A percentile compares a stretch with the other conserved stretches of the same genome.
Evolutionary conservation across 2,113 vertebrate genomes (phyloP).

Genomic region (Grus americana): DNA sequence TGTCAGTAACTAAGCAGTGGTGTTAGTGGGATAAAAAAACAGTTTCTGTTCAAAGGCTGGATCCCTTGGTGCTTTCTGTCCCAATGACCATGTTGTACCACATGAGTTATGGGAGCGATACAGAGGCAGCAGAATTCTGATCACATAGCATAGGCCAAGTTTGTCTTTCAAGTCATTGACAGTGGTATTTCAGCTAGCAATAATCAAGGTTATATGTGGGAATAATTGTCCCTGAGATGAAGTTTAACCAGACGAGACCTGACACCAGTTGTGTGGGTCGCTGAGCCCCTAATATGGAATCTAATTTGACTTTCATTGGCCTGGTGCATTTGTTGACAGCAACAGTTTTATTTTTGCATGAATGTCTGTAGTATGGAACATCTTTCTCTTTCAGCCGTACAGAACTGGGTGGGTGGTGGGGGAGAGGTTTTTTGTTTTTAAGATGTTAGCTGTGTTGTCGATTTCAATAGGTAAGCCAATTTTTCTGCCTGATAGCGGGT

Average conservation of each 20-base stretch:
- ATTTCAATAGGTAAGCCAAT: neutral
- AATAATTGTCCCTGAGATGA: neutral
- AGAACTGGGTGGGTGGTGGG: neutral
- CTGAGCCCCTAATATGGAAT: neutral
- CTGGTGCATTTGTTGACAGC: neutral
- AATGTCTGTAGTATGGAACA: neutral
- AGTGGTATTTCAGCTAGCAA: neutral
- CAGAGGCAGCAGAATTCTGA: neutral
- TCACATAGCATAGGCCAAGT: neutral
- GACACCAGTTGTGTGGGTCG: neutral
- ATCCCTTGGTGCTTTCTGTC: neutral
- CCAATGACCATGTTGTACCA: neutral
- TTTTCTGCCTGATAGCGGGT: neutral
- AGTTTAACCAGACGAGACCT: neutral
- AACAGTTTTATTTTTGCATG: neutral
- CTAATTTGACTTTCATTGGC: neutral
- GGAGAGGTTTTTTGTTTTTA: neutral
- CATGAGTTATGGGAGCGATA: neutral
- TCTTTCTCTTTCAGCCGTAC: neutral
- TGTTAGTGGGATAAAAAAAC: neutral
- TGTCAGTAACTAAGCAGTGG: neutral
- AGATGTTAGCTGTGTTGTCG: neutral
- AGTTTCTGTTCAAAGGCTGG: neutral
- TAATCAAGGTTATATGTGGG: neutral
- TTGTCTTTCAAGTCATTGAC: neutral